A percentile compares a stretch with the other conserved stretches of the same genome.
phyloP scores from a whole-genome alignment of 1,140 invertebrate species.

The Diachasmimorpha longicaudata region DNA sequence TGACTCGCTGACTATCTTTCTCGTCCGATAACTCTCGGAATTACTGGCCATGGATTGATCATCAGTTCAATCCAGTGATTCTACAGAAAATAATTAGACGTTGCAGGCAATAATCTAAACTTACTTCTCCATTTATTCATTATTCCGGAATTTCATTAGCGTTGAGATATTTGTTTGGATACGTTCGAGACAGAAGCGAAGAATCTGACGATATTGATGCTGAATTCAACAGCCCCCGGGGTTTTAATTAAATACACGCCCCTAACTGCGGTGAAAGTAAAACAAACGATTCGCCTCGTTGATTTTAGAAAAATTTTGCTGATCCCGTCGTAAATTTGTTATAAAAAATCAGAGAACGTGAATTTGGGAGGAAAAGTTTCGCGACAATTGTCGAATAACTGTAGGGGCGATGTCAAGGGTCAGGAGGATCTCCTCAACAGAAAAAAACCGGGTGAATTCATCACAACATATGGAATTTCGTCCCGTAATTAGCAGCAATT shows the following conservation, averaged over 20 bases:
- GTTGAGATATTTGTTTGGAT: background rate
- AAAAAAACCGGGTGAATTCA: background rate
- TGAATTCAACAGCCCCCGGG: slow-evolving; percentile 57
- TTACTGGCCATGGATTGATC: slow-evolving; percentile 51
- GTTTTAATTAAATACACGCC: slow-evolving; percentile 62
- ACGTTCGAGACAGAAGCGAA: background rate
- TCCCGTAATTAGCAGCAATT: slow-evolving; percentile 29
- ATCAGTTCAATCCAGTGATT: too few species aligned
- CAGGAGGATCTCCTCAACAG: too few species aligned
- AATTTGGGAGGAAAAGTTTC: too few species aligned
- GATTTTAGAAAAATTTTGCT: too few species aligned
- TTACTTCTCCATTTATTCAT: background rate
- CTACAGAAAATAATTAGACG: too few species aligned
- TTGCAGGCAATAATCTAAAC: too few species aligned
- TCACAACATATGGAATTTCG: slow-evolving; percentile 34
- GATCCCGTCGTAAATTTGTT: too few species aligned
- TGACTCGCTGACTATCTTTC: background rate
- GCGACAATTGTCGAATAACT: too few species aligned
- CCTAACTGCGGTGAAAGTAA: slow-evolving; percentile 28
- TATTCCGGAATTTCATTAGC: background rate
- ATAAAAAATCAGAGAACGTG: too few species aligned
- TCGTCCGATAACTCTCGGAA: background rate
- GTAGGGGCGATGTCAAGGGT: too few species aligned
- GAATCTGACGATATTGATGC: slow-evolving; percentile 60
- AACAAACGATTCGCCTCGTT: background rate